These are phyloP conservation scores for Nothura maculosa DNA, from an alignment of 2,797 vertebrate species.

Conservation along the genomic window DNA sequence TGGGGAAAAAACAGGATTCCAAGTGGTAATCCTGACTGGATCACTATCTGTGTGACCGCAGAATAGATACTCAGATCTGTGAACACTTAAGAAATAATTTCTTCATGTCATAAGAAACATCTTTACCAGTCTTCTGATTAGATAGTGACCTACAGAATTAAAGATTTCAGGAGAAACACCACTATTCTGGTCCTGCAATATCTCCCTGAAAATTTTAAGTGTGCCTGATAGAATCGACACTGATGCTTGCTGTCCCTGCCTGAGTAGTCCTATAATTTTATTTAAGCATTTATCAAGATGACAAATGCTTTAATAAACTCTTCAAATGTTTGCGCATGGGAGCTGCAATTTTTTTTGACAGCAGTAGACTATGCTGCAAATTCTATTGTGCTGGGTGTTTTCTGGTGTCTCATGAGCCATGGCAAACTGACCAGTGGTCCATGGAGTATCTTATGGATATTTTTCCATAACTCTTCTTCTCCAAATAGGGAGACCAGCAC, in stretches of 20 bases:
- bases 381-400: background rate
- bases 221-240: background rate
- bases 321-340: background rate
- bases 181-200: background rate
- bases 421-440: background rate
- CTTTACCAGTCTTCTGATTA: background rate
- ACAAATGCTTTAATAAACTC: background rate
- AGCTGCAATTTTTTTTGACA: background rate
- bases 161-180: background rate
- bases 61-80: background rate
- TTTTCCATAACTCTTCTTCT: background rate
- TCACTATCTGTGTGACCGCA: background rate
- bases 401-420: background rate
- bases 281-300: background rate
- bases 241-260: background rate
- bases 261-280: background rate
- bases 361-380: background rate
- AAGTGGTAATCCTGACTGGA: fast-evolving
- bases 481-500: background rate
- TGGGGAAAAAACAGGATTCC: no score
- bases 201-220: background rate
- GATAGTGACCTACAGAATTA: background rate
- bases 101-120: background rate
- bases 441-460: background rate
- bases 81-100: background rate